Evolutionary conservation across 2,797 vertebrate genomes (phyloP).

Genomic region (Echiichthys vipera): DNA sequence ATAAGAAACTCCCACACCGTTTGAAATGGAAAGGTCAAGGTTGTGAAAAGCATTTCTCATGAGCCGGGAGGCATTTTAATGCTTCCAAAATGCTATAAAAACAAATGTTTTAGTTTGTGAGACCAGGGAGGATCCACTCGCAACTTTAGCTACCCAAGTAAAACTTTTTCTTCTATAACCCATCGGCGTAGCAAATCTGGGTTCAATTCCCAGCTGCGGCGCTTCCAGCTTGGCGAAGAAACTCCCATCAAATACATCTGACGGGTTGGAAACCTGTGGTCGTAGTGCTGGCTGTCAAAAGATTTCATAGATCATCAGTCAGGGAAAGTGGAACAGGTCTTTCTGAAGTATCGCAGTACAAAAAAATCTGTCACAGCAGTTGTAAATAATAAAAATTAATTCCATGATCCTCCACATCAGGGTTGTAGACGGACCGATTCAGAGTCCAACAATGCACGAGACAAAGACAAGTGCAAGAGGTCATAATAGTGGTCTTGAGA

Average conservation of each 20-base stretch:
- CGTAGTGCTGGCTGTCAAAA: not conserved
- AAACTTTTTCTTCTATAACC: not conserved
- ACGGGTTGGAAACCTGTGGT: not conserved
- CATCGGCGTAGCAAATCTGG: not conserved
- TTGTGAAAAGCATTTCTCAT: conserved; percentile 30
- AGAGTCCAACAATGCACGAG: no score
- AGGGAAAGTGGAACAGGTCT: not conserved
- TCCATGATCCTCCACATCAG: no score
- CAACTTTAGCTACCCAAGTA: not conserved
- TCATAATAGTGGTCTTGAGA: no score
- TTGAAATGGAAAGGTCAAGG: conserved; percentile 14
- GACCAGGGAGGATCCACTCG: not conserved
- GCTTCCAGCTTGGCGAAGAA: conserved; percentile 2
- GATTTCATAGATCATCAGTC: not conserved
- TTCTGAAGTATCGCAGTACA: not conserved
- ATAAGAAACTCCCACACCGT: conserved; percentile 1
- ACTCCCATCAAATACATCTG: conserved; percentile 3
- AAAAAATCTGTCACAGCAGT: not conserved
- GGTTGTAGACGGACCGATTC: no score
- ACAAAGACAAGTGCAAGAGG: no score
- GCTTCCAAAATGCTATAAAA: not conserved
- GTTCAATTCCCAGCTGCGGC: not conserved
- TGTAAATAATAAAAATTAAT: not conserved
- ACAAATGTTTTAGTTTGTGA: not conserved
- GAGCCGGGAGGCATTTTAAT: not conserved